Evolutionary conservation across 2,888 invertebrate species (phyloP), one percentile per base, ranked within the genome.

Genomic region (Megaustenia siamemsis): DNA sequence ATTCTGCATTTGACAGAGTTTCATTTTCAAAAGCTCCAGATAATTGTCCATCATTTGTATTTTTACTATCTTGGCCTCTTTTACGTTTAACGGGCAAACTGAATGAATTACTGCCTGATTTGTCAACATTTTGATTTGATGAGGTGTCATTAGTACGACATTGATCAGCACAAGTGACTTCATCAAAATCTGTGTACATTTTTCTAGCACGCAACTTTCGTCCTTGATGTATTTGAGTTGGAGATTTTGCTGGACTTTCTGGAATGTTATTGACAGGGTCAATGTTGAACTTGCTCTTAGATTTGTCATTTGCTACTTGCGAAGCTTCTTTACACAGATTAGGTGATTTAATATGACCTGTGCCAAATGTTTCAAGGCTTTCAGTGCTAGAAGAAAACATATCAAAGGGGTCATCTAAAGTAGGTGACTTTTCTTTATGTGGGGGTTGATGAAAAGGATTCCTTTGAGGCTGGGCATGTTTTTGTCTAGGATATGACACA

Each of bases 401-500:
- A 66, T 83, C 83, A 83, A 83, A 83, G 0, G 69, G 76, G 69
- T 83, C 83, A 77, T 83, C 83, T 10, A 71, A 40, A 49, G 76
- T 28, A 28, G 28, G 28, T 6, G 60, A 35, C 28, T 32, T 32
- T 32, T 56, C 60, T 60, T 21, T 10, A 45, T n/a, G 8, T 56
- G 15, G 24, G 12, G n/a, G 10, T 60, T 60, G 56, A 38, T 56
- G 56, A n/a, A 38, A 56, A 35, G n/a, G 40, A 12, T 43, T 40
- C 32, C 6, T 63, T 0, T 4, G 40, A 24, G 28, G 28, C n/a
- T 28, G 76, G 38, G 28, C 43, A 56, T 8, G 49, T 66, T 12
- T 76, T 1, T 60, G 63, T 28, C 76, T 82, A 0, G 86, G 84
- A 21, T 86, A 83, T 53, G 85, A 85, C 5, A 86, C 28, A 69